Evolutionary conservation across 2,113 vertebrate genomes (phyloP).

Genomic region (Coptodon rendalli): DNA sequence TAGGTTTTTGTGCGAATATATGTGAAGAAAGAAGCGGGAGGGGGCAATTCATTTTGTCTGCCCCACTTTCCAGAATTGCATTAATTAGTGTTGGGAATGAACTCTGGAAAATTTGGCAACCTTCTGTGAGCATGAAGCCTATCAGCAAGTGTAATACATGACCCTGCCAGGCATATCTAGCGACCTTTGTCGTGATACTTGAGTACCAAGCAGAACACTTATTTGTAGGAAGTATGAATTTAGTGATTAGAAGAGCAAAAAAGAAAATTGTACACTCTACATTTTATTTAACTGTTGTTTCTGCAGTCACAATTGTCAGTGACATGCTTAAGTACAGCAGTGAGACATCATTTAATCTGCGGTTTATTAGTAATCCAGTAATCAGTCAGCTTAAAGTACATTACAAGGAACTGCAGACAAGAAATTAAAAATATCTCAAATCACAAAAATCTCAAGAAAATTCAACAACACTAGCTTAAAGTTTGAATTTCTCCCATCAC

Average conservation of each 20-base stretch:
- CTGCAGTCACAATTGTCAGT: neutral
- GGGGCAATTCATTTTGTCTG: slow-evolving; percentile 30
- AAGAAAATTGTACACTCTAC: neutral
- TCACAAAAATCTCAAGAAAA: neutral
- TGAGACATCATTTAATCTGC: neutral
- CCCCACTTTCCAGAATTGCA: slow-evolving; percentile 41
- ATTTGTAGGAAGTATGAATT: neutral
- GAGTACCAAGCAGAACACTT: neutral
- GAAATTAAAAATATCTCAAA: neutral
- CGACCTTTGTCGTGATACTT: neutral
- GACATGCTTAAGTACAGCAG: neutral
- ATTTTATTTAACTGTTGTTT: neutral
- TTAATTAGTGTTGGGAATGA: slow-evolving; percentile 53
- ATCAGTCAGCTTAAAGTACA: neutral
- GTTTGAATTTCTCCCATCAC: slow-evolving; percentile 2
- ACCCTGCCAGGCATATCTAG: neutral
- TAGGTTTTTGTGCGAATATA: slow-evolving; percentile 2
- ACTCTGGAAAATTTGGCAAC: neutral
- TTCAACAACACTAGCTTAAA: neutral
- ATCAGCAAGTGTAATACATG: neutral
- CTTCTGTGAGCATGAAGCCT: neutral
- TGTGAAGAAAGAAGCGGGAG: slow-evolving; percentile 11
- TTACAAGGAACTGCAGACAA: neutral
- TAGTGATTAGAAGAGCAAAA: neutral
- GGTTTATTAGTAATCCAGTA: neutral